Conservation (phyloP, 2,797 vertebrate genomes). For the Onychomys torridus region DNA sequence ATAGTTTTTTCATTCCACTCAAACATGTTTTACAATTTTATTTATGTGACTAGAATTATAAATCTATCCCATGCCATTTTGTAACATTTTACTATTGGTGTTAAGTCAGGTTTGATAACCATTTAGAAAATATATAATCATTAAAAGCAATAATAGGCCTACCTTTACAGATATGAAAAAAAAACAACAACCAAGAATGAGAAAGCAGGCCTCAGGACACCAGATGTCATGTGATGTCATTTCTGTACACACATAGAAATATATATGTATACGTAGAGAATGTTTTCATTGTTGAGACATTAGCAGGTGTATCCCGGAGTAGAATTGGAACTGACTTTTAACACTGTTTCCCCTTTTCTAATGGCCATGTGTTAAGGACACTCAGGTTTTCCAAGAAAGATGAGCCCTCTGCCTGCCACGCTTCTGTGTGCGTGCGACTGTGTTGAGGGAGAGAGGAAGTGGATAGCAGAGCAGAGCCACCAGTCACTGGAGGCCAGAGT, state of each 20-base stretch:
- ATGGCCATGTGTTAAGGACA: slow-evolving; percentile 27
- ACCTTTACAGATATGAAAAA: neutral
- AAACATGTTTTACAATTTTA: slow-evolving; percentile 32
- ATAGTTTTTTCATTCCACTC: neutral
- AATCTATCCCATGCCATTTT: neutral
- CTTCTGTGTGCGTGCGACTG: neutral
- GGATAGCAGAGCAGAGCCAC: neutral
- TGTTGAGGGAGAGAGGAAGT: neutral
- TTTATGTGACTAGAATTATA: neutral
- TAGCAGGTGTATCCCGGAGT: neutral
- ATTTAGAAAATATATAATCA: slow-evolving; percentile 28
- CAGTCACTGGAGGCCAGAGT: neutral
- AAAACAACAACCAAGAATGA: neutral
- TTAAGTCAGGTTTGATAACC: slow-evolving; percentile 23
- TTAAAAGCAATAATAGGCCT: neutral
- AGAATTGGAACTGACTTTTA: neutral
- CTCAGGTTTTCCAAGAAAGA: neutral
- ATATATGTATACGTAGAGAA: neutral
- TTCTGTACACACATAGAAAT: neutral
- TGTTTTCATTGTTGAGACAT: neutral
- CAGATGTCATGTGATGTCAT: neutral
- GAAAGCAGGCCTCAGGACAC: neutral
- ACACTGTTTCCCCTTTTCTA: slow-evolving; percentile 1
- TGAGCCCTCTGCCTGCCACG: neutral
- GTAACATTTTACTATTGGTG: neutral